phyloP scores from a whole-genome alignment of 2,888 invertebrate species.

The Brenthis hecate region DNA sequence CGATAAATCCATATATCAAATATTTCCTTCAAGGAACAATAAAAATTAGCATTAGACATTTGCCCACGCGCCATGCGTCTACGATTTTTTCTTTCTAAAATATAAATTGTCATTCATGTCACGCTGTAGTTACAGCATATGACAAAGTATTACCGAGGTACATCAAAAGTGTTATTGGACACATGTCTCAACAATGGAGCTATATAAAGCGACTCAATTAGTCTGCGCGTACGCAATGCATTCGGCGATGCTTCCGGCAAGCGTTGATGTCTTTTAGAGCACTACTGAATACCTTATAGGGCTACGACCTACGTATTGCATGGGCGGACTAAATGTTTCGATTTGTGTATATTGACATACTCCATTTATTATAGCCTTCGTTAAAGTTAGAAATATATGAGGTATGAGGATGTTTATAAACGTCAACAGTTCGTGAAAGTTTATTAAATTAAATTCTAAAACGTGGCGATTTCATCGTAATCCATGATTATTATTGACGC shows the following conservation, averaged over 20 bases:
- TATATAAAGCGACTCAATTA: conserved; percentile 48
- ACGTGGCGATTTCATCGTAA: conserved; percentile 8
- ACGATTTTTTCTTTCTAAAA: conserved; percentile 1
- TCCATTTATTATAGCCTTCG: too few species aligned
- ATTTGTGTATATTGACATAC: conserved; percentile 25
- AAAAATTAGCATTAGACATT: conserved; percentile 1
- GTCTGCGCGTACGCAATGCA: conserved; percentile 48
- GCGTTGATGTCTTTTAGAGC: conserved; percentile 60
- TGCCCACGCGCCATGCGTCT: conserved; percentile 10
- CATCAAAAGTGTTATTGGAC: conserved; percentile 48
- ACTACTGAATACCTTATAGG: conserved; percentile 40
- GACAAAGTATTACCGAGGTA: conserved; percentile 24
- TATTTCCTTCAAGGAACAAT: background rate
- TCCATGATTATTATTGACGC: conserved; percentile 8
- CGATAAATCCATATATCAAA: background rate
- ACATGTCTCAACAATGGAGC: conserved; percentile 46
- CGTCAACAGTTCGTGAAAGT: background rate
- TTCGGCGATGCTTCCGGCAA: conserved; percentile 46
- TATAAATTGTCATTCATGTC: conserved; percentile 15
- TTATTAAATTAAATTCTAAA: background rate
- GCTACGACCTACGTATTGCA: conserved; percentile 41
- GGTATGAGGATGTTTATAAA: background rate
- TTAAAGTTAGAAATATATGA: background rate
- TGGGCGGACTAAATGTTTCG: conserved; percentile 31
- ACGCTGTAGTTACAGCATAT: conserved; percentile 22